A percentile compares a stretch with the other conserved stretches of the same genome.
phyloP scores from a whole-genome alignment of 2,888 invertebrate species.

The Geotrupes spiniger region DNA sequence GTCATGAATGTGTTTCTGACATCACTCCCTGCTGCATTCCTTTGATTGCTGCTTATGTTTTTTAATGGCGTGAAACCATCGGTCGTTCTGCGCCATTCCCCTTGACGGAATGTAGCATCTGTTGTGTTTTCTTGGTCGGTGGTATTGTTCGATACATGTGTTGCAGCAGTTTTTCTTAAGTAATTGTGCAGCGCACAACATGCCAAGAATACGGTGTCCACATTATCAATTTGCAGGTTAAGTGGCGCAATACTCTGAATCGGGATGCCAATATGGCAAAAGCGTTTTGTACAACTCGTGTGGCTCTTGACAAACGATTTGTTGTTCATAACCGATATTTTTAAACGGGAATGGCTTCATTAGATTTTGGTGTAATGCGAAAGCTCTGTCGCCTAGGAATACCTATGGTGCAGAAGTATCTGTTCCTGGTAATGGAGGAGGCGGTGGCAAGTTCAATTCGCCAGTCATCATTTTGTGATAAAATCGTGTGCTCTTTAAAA shows the following conservation, averaged over 20 bases:
- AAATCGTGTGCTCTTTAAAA: conserved; percentile 23
- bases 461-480: conserved; percentile 24
- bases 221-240: conserved; percentile 20
- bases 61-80: no score
- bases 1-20: no score
- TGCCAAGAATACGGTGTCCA: conserved; percentile 24
- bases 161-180: conserved; percentile 22
- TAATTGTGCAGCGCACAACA: conserved; percentile 25
- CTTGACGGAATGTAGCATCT: no score
- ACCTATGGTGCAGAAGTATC: conserved; percentile 22
- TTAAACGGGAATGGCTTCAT: conserved; percentile 25
- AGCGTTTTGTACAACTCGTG: no score
- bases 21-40: no score
- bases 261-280: conserved; percentile 23
- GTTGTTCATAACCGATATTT: no score
- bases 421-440: conserved; percentile 16
- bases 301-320: conserved; percentile 21
- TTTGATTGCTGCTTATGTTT: no score
- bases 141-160: no score
- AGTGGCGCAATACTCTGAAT: conserved; percentile 22
- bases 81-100: no score
- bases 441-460: conserved; percentile 23
- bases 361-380: no score
- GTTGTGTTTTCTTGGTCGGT: no score
- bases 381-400: conserved; percentile 24